A percentile compares a stretch with the other conserved stretches of the same genome.
These are phyloP conservation scores for Pogonophryne albipinna DNA, from an alignment of 2,797 vertebrate species.

Conservation along the genomic window DNA sequence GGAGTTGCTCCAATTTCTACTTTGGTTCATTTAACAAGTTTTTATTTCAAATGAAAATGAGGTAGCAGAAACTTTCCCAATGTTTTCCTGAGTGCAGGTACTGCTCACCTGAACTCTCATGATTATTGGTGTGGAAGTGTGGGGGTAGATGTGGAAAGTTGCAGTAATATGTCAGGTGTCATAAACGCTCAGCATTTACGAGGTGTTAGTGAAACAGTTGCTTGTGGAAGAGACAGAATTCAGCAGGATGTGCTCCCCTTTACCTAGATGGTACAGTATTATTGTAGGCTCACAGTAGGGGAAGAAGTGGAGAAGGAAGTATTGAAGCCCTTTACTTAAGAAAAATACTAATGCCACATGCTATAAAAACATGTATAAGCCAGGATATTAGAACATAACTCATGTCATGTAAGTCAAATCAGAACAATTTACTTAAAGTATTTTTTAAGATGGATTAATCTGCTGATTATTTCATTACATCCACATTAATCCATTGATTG, in stretches of 20 bases:
- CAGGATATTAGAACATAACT: neutral
- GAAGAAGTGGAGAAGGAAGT: neutral
- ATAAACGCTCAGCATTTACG: constrained; percentile 5
- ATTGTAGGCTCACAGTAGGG: neutral
- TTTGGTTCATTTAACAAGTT: constrained; percentile 20
- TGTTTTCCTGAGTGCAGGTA: constrained; percentile 15
- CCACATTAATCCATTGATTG: no score
- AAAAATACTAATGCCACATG: no score
- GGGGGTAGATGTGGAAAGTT: constrained; percentile 21
- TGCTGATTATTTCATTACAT: no score
- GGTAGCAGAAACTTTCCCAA: constrained; percentile 32
- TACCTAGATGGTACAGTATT: neutral
- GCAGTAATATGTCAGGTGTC: neutral
- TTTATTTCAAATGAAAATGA: constrained; percentile 22
- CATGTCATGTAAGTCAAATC: neutral
- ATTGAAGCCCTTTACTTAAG: neutral
- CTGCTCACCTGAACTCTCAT: constrained; percentile 11
- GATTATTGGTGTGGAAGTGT: neutral
- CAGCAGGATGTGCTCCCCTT: neutral
- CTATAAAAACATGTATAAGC: neutral
- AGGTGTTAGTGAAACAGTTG: constrained; percentile 8
- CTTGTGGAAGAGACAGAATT: constrained; percentile 16
- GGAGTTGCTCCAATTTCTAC: constrained; percentile 33
- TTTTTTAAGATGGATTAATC: no score
- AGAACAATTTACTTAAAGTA: neutral